Evolutionary conservation across 2,113 vertebrate species (phyloP), one percentile per base, ranked within the genome.

Genomic region (Sterrhoptilus dennistouni): DNA sequence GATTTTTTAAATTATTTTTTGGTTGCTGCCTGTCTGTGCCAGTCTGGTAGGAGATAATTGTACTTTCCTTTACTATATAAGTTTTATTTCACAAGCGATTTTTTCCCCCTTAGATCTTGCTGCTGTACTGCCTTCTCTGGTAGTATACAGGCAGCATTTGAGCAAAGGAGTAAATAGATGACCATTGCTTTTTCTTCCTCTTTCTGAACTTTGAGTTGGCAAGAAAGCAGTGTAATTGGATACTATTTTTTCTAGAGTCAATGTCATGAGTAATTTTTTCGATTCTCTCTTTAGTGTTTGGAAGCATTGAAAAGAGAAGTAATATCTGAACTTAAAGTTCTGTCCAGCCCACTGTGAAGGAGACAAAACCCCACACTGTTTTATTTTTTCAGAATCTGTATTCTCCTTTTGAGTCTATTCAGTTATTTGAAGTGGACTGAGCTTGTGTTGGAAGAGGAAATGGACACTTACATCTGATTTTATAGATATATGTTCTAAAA

Each of bases 251-350:
- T 49, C 22, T 69, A 40, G 36, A 50, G 71, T 70, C 71, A 33
- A 3, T 65, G 24, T 42, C 42, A 42, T 47, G 78, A 85, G n/a
- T 63, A 4, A 69, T 72, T 60, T 90, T 83, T 95, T 64, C 25
- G 81, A 17, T 83, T 83, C 9, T 83, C 6, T 80, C 72, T 72
- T 91, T 56, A 70, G 15, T 61, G 15, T 70, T 87, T 23, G 77
- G 44, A 89, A 87, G 12, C 44, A 63, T n/a, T 89, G 65, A 81
- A 87, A 91, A 95, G 14, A 45, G 42, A 79, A n/a, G 16, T 66
- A 0, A 66, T 44, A 88, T 77, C 35, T 92, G 83, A 88, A 74
- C 50, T 63, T 61, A 42, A 23, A 45, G 3, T 57, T 65, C 53
- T 72, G 28, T 65, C 54, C 68, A 77, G 45, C 15, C 63, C 50